These are phyloP conservation scores for Thereuonema tuberculata DNA, from an alignment of 1,140 invertebrate genomes.

Conservation along the genomic window DNA sequence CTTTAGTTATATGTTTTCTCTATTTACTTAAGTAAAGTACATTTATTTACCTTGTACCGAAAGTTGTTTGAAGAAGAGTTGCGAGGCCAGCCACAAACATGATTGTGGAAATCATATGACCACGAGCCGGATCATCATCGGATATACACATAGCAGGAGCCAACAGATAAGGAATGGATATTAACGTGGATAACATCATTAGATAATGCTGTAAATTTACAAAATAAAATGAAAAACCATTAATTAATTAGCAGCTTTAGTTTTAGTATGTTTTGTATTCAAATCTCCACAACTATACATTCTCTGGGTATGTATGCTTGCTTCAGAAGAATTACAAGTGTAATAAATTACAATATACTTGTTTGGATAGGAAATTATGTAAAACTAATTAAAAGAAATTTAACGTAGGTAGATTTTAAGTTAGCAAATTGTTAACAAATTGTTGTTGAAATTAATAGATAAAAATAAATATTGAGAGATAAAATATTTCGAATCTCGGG, in stretches of 20 bases:
- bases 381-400: too few species aligned
- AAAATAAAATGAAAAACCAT: background rate
- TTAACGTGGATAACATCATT: conserved; percentile 73
- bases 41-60: conserved; percentile 58
- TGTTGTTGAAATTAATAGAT: too few species aligned
- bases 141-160: conserved; percentile 66
- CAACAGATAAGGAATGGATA: conserved; percentile 68
- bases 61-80: conserved; percentile 61
- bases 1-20: too few species aligned
- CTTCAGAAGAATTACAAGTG: too few species aligned
- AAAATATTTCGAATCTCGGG: background rate
- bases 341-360: too few species aligned
- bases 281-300: too few species aligned
- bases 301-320: too few species aligned
- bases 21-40: too few species aligned
- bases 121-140: conserved; percentile 57
- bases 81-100: conserved; percentile 74
- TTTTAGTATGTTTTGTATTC: background rate
- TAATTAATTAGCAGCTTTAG: background rate
- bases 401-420: too few species aligned
- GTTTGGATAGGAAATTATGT: too few species aligned
- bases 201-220: conserved; percentile 54
- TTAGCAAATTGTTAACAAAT: too few species aligned
- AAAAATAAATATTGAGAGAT: background rate
- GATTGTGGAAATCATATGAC: conserved; percentile 71